phyloP scores from a whole-genome alignment of 2,113 vertebrate genomes.

The Riparia riparia region DNA sequence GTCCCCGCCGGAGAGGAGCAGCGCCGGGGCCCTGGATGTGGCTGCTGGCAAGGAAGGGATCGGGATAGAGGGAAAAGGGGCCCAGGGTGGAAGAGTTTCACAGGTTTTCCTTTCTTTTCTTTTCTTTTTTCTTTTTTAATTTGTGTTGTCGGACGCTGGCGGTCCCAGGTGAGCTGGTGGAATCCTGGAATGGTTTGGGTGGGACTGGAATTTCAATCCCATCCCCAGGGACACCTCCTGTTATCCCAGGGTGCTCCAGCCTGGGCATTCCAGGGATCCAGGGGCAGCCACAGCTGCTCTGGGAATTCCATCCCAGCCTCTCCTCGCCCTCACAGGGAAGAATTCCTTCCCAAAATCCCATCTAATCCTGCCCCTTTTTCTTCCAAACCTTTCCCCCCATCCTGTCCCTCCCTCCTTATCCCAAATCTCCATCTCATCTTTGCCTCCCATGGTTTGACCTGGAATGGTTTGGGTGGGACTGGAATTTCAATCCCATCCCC shows the following conservation, averaged over 20 bases:
- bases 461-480: neutral
- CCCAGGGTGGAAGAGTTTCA: rapidly evolving
- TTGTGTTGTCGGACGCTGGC: neutral
- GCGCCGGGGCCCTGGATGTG: neutral
- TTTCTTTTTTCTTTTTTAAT: rapidly evolving
- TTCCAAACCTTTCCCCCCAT: neutral
- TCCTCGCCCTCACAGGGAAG: neutral
- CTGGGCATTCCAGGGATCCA: too few species aligned
- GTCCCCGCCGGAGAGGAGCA: neutral
- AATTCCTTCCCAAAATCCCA: neutral
- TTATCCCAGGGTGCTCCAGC: neutral
- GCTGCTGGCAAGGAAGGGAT: neutral
- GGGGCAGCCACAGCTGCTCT: neutral
- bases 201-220: neutral
- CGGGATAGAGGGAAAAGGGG: rapidly evolving
- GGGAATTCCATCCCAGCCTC: neutral
- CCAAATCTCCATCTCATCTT: too few species aligned
- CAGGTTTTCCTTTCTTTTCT: rapidly evolving
- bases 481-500: too few species aligned
- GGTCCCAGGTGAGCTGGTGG: neutral
- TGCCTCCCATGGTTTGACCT: too few species aligned
- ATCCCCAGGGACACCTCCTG: too few species aligned
- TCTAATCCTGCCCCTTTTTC: rapidly evolving
- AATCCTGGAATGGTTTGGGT: neutral
- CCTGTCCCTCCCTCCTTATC: neutral